These are phyloP conservation scores for Synanceia verrucosa DNA, from an alignment of 2,797 vertebrate species.

Conservation along the genomic window DNA sequence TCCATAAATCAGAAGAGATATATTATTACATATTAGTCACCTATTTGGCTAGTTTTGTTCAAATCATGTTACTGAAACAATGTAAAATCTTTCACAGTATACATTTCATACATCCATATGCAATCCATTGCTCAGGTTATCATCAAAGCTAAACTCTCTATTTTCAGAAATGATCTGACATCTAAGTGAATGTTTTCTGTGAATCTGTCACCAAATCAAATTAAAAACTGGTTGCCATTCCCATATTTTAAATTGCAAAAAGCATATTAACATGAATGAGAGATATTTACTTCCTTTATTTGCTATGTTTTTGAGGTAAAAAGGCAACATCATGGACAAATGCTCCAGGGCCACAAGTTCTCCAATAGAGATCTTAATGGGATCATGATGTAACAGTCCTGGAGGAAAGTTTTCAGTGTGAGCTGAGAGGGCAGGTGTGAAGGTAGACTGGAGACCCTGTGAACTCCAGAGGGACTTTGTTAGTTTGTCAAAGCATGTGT, in stretches of 20 bases:
- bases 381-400: slow-evolving; percentile 56
- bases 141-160: background rate
- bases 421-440: background rate
- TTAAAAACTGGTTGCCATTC: background rate
- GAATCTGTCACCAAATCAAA: background rate
- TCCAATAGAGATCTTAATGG: background rate
- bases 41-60: background rate
- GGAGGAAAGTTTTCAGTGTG: slow-evolving; percentile 27
- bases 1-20: too few relatives aligned
- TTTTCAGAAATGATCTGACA: background rate
- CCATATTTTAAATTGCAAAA: background rate
- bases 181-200: background rate
- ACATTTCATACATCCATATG: background rate
- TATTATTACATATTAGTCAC: background rate
- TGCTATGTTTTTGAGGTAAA: background rate
- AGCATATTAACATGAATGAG: background rate
- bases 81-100: too few relatives aligned
- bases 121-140: background rate
- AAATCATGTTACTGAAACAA: background rate
- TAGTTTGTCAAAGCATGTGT: slow-evolving; percentile 28
- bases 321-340: background rate
- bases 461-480: slow-evolving; percentile 39
- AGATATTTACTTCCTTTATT: background rate
- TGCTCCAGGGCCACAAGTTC: background rate
- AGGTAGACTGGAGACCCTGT: background rate